These are phyloP conservation scores for Petromus typicus DNA, from an alignment of 2,113 vertebrate species.

Conservation along the genomic window DNA sequence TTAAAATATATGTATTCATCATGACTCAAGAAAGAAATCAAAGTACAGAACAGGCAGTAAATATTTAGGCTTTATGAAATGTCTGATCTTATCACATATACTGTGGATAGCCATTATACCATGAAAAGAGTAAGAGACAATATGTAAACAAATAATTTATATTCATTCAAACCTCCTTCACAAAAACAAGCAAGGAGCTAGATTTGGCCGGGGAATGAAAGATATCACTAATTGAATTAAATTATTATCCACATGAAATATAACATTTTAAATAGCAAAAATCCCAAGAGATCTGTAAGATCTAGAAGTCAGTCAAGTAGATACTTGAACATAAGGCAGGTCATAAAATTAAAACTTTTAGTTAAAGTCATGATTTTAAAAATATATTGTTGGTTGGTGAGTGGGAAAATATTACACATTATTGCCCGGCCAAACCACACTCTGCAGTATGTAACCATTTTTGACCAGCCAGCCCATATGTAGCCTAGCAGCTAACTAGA, in stretches of 20 bases:
- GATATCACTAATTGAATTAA: not conserved
- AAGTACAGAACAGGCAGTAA: not conserved
- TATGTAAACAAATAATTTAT: not conserved
- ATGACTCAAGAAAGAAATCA: not conserved
- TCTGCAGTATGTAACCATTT: not conserved
- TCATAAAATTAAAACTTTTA: not conserved
- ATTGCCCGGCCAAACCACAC: not conserved
- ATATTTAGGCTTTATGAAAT: not conserved
- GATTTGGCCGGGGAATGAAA: not conserved
- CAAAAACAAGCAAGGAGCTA: not conserved
- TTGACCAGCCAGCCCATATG: not conserved
- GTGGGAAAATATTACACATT: not conserved
- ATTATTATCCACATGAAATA: not conserved
- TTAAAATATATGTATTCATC: not conserved
- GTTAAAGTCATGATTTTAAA: slow-evolving; percentile 32
- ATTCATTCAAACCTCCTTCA: not conserved
- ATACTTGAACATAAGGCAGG: not conserved
- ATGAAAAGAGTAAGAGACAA: not conserved
- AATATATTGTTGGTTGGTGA: not conserved
- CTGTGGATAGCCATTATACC: not conserved
- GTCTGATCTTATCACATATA: not conserved
- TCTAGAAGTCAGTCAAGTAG: not conserved
- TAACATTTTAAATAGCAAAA: not conserved
- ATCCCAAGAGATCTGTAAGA: not conserved
- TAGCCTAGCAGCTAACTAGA: not conserved